Conservation (phyloP, 2,113 vertebrate genomes). For the Pygoscelis antarcticus region DNA sequence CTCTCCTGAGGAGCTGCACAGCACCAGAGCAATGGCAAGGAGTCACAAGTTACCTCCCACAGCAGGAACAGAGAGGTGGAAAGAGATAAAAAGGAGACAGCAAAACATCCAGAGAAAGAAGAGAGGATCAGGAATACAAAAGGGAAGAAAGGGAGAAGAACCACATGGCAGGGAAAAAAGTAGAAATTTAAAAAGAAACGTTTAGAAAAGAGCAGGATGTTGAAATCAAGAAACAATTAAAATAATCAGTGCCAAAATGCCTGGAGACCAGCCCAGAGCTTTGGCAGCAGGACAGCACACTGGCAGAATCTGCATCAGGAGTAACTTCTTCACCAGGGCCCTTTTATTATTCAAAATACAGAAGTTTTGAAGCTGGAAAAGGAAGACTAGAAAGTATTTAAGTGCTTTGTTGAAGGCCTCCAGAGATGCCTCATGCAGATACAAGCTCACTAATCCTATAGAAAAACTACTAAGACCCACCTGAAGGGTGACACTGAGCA, state of each 20-base stretch:
- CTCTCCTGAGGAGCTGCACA: neutral
- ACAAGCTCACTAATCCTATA: neutral
- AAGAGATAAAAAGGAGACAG: neutral
- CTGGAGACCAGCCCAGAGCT: neutral
- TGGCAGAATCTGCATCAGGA: neutral
- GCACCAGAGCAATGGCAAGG: neutral
- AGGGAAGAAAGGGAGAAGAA: neutral
- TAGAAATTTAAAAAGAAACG: neutral
- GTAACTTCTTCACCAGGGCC: neutral
- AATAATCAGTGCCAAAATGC: neutral
- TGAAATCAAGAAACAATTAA: slow-evolving; percentile 17
- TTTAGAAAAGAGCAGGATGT: neutral
- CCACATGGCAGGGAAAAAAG: neutral
- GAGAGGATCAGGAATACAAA: neutral
- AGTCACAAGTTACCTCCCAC: neutral
- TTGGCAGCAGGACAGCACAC: neutral
- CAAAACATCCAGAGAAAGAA: neutral
- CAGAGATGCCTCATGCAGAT: neutral
- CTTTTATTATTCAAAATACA: neutral
- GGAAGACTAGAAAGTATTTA: neutral
- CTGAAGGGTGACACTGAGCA: neutral
- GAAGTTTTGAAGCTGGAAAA: neutral
- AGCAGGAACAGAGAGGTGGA: neutral
- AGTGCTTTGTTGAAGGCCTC: neutral
- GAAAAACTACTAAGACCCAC: neutral